Conservation (phyloP, 2,113 vertebrate genomes). For the Notothenia coriiceps region DNA sequence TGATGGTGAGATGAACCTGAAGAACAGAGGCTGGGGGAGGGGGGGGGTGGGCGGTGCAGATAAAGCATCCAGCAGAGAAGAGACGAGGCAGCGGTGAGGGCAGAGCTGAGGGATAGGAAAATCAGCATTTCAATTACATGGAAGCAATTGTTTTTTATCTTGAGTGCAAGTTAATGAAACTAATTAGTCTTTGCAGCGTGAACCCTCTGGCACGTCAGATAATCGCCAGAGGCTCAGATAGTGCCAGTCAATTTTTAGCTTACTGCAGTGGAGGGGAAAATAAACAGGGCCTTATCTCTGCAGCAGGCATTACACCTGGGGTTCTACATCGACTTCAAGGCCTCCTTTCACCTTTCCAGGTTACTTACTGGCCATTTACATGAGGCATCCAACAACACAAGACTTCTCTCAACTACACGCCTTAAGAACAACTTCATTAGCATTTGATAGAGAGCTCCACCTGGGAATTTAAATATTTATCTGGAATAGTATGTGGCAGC, state of each 20-base stretch:
- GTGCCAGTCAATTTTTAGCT: constrained; percentile 81
- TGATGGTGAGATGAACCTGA: constrained; percentile 26
- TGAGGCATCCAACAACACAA: constrained; percentile 24
- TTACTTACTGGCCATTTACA: constrained; percentile 60
- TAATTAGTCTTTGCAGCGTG: constrained; percentile 85
- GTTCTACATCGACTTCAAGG: constrained; percentile 73
- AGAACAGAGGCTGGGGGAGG: constrained; percentile 15
- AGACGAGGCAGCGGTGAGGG: constrained; percentile 36
- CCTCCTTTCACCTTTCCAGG: constrained; percentile 64
- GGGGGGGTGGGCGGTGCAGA: constrained; percentile 7
- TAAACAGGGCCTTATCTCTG: constrained; percentile 74
- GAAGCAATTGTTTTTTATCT: constrained; percentile 86
- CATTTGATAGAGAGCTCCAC: constrained; percentile 48
- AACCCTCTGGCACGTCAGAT: constrained; percentile 81
- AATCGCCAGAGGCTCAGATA: constrained; percentile 82
- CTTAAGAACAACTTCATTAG: constrained; percentile 35
- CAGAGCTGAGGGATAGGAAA: constrained; percentile 64
- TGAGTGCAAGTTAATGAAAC: constrained; percentile 85
- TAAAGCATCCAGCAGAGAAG: constrained; percentile 30
- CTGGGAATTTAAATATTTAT: constrained; percentile 51
- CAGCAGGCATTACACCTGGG: constrained; percentile 73
- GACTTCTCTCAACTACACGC: constrained; percentile 32
- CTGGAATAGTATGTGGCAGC: constrained; percentile 25
- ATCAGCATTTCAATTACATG: constrained; percentile 85
- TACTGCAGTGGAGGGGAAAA: constrained; percentile 63